Percentiles rank a stretch among this genome's conserved stretches.
Conservation (phyloP, 2,113 vertebrate genomes). For the Neotoma lepida region DNA sequence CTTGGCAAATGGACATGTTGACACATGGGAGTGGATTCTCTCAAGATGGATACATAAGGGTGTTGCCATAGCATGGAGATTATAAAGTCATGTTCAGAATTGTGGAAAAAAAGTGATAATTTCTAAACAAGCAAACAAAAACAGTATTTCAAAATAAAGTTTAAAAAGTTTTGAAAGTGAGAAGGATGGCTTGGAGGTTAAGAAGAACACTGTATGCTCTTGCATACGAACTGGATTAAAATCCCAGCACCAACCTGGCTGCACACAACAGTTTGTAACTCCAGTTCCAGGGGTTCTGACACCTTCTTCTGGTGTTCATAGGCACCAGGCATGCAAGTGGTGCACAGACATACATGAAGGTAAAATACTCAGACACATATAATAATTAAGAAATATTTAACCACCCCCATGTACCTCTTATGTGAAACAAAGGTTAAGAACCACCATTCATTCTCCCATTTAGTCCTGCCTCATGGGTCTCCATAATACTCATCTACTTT, state of each 20-base stretch:
- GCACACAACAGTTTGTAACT: not conserved
- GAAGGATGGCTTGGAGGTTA: not conserved
- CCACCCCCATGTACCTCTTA: not conserved
- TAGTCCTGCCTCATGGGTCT: not conserved
- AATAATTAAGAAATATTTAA: not conserved
- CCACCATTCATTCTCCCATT: not conserved
- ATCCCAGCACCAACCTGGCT: not conserved
- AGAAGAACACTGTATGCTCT: not conserved
- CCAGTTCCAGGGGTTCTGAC: not conserved
- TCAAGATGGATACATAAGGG: no score
- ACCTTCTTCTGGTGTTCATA: not conserved
- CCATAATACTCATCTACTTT: not conserved
- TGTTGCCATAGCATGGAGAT: no score
- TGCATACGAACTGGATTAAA: not conserved
- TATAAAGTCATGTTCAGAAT: no score
- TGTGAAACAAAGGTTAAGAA: not conserved
- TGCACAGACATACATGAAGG: not conserved
- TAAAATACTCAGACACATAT: not conserved
- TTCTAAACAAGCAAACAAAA: not conserved
- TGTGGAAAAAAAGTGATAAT: no score
- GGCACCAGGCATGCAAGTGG: not conserved
- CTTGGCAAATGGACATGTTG: no score
- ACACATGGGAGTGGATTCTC: no score
- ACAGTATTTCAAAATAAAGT: conserved; percentile 50
- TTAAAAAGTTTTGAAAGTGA: not conserved